Percentiles rank a stretch among this genome's conserved stretches.
These are phyloP conservation scores for Halichoerus grypus DNA, from an alignment of 2,113 vertebrate genomes.

Conservation along the genomic window DNA sequence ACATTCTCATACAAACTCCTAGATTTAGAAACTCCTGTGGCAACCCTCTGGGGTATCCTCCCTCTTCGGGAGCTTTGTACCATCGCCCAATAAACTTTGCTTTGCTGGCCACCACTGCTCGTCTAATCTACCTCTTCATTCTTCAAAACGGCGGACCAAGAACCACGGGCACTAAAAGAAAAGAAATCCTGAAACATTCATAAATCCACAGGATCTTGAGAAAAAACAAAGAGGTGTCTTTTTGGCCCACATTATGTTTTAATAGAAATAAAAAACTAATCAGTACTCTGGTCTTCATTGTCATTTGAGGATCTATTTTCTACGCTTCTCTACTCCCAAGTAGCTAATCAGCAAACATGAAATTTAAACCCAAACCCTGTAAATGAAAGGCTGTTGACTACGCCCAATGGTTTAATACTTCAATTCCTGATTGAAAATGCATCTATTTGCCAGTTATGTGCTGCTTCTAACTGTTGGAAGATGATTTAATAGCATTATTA, in stretches of 20 bases:
- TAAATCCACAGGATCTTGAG: not conserved
- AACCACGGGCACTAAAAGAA: not conserved
- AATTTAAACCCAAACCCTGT: not conserved
- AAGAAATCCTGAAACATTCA: not conserved
- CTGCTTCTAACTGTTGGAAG: not conserved
- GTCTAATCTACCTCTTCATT: not conserved
- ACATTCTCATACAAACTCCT: not conserved
- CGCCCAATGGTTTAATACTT: not conserved
- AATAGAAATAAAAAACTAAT: not conserved
- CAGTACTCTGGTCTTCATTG: not conserved
- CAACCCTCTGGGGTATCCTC: not conserved
- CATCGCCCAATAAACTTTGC: not conserved
- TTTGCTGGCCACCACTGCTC: not conserved
- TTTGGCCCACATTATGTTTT: not conserved
- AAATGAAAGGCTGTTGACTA: constrained; percentile 1
- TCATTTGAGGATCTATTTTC: constrained; percentile 18
- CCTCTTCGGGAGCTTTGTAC: not conserved
- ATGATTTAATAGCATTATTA: not conserved
- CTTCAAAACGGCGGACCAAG: not conserved
- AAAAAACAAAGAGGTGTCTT: not conserved
- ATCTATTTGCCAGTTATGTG: not conserved
- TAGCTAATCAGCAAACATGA: not conserved
- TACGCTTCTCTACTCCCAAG: not conserved
- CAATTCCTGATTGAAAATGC: not conserved
- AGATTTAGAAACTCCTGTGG: not conserved